phyloP scores from a whole-genome alignment of 2,888 invertebrate genomes.

The Drosophila mettleri region DNA sequence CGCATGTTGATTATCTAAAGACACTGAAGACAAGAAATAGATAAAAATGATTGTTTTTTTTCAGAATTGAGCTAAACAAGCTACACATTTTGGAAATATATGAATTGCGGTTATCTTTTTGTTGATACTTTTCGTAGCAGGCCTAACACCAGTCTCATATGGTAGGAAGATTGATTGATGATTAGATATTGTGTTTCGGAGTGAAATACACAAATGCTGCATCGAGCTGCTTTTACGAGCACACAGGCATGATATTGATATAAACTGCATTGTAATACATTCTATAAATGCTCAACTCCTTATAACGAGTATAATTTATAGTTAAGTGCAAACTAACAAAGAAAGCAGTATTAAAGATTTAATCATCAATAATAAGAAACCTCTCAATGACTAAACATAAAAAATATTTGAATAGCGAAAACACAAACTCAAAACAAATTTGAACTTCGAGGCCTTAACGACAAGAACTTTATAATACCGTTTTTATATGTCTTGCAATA shows the following conservation, averaged over 20 bases:
- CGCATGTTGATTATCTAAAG: not conserved
- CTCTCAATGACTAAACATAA: too few relatives aligned
- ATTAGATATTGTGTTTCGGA: too few relatives aligned
- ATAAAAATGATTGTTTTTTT: not conserved
- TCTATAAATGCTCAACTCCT: too few relatives aligned
- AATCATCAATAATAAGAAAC: too few relatives aligned
- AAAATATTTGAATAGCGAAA: not conserved
- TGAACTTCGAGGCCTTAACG: not conserved
- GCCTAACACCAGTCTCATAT: not conserved
- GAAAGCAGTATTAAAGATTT: too few relatives aligned
- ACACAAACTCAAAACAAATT: not conserved
- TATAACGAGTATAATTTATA: too few relatives aligned
- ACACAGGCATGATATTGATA: too few relatives aligned
- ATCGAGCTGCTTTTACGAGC: too few relatives aligned
- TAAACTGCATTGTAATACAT: too few relatives aligned
- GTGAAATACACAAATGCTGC: too few relatives aligned
- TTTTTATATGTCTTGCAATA: not conserved
- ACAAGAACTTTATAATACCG: not conserved
- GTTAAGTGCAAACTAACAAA: too few relatives aligned
- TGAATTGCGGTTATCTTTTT: not conserved
- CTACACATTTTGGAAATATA: not conserved
- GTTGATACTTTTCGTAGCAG: not conserved
- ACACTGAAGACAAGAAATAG: not conserved
- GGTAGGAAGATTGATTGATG: too few relatives aligned
- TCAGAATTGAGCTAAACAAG: not conserved